Evolutionary conservation across 2,888 invertebrate genomes (phyloP).

Genomic region (Ornithoptera alexandrae): DNA sequence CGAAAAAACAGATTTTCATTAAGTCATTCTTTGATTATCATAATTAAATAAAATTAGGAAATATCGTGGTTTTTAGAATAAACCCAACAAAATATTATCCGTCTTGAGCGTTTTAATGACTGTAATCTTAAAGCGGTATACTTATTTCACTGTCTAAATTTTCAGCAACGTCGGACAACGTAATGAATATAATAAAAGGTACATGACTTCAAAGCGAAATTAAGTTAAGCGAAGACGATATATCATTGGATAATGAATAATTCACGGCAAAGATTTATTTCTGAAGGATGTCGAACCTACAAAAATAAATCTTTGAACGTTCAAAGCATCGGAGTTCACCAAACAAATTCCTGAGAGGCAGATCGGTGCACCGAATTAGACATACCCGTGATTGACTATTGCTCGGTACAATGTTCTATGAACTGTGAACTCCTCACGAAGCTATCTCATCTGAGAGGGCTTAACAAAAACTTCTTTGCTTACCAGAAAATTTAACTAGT

Average conservation of each 20-base stretch:
- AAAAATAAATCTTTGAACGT: slow-evolving; percentile 72
- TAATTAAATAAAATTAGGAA: too few relatives aligned
- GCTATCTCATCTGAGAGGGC: slow-evolving; percentile 18
- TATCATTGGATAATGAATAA: slow-evolving; percentile 48
- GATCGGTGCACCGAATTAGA: slow-evolving; percentile 73
- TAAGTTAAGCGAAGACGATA: not conserved
- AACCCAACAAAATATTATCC: too few relatives aligned
- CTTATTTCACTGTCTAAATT: too few relatives aligned
- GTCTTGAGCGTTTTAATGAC: too few relatives aligned
- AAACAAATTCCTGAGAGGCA: slow-evolving; percentile 74
- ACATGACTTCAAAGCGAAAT: not conserved
- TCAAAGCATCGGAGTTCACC: slow-evolving; percentile 63
- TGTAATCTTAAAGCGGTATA: too few relatives aligned
- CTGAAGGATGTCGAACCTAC: slow-evolving; percentile 56
- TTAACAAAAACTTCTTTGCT: not conserved
- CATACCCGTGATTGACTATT: slow-evolving; percentile 69
- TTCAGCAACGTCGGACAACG: too few relatives aligned
- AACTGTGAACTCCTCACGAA: slow-evolving; percentile 54
- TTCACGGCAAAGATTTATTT: slow-evolving; percentile 52
- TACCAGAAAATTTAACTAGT: not conserved
- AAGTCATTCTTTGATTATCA: too few relatives aligned
- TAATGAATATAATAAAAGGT: too few relatives aligned
- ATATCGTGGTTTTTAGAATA: too few relatives aligned
- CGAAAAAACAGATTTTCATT: too few relatives aligned
- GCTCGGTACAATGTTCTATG: slow-evolving; percentile 49